Conservation (phyloP, 2,888 invertebrate species). For the Cerceris rybyensis region DNA sequence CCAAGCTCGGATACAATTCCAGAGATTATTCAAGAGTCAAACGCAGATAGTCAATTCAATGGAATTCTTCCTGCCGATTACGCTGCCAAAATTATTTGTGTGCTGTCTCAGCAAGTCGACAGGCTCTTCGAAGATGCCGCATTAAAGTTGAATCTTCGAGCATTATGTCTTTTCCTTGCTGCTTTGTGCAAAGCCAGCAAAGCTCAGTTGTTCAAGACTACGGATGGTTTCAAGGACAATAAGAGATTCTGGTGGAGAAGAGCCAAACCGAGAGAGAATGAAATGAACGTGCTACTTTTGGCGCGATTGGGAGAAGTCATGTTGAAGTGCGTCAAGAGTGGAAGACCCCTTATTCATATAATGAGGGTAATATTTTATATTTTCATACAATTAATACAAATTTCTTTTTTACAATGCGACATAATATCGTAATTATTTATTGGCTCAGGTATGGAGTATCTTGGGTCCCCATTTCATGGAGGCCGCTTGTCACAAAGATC, state of each 20-base stretch:
- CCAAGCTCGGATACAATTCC: constrained; percentile 85
- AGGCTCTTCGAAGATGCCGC: constrained; percentile 95
- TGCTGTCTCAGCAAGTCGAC: constrained; percentile 94
- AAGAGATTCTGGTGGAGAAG: constrained; percentile 80
- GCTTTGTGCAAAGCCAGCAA: constrained; percentile 94
- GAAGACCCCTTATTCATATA: constrained; percentile 93
- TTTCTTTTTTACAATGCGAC: neutral
- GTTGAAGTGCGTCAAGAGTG: constrained; percentile 92
- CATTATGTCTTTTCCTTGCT: constrained; percentile 91
- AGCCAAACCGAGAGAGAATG: constrained; percentile 78
- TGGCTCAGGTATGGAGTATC: constrained; percentile 89
- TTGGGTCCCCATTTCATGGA: constrained; percentile 97
- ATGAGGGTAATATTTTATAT: constrained; percentile 85
- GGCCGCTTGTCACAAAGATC: constrained; percentile 95
- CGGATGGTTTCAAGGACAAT: constrained; percentile 70
- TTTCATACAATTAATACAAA: neutral
- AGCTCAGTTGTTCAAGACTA: constrained; percentile 84
- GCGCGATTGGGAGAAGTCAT: constrained; percentile 95
- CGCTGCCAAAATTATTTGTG: constrained; percentile 94
- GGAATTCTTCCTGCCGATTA: constrained; percentile 89
- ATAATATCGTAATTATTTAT: too few species aligned
- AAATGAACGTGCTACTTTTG: constrained; percentile 84
- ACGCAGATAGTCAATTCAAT: constrained; percentile 83
- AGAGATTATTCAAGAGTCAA: constrained; percentile 85
- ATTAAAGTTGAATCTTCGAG: constrained; percentile 91